These are phyloP conservation scores for Mycalesis mineus DNA, from an alignment of 2,888 invertebrate genomes.

Conservation along the genomic window DNA sequence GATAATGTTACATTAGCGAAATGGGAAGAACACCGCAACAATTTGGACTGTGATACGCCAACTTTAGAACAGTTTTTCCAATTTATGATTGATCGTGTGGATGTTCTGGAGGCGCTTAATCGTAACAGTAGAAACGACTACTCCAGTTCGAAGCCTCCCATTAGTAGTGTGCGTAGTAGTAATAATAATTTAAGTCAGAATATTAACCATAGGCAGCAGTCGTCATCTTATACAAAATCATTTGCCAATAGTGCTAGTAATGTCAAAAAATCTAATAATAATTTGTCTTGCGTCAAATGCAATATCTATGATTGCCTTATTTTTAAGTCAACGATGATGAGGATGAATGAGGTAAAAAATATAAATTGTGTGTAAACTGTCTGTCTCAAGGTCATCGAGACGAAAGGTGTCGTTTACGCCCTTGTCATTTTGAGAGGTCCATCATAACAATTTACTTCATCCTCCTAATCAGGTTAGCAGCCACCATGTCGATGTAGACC, in stretches of 20 bases:
- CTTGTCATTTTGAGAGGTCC: background rate
- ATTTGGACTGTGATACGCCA: background rate
- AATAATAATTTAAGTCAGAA: background rate
- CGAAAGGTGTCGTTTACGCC: background rate
- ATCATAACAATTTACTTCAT: too few species aligned
- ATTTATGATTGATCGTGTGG: background rate
- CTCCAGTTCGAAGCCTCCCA: background rate
- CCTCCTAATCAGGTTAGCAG: too few species aligned
- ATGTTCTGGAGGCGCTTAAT: background rate
- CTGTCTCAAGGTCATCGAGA: background rate
- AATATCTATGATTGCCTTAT: background rate
- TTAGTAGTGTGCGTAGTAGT: too few species aligned
- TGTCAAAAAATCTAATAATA: background rate
- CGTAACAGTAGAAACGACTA: too few species aligned
- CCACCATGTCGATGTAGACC: too few species aligned
- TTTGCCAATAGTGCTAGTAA: too few species aligned
- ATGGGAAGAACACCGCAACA: background rate
- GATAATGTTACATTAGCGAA: constrained; percentile 14
- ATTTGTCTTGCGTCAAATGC: background rate
- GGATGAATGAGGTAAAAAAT: background rate
- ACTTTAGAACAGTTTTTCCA: background rate
- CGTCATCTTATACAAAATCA: too few species aligned
- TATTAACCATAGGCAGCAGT: background rate
- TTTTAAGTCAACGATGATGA: background rate
- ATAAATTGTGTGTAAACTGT: background rate